phyloP scores from a whole-genome alignment of 2,888 invertebrate species.

The Eubasilissa splendida region DNA sequence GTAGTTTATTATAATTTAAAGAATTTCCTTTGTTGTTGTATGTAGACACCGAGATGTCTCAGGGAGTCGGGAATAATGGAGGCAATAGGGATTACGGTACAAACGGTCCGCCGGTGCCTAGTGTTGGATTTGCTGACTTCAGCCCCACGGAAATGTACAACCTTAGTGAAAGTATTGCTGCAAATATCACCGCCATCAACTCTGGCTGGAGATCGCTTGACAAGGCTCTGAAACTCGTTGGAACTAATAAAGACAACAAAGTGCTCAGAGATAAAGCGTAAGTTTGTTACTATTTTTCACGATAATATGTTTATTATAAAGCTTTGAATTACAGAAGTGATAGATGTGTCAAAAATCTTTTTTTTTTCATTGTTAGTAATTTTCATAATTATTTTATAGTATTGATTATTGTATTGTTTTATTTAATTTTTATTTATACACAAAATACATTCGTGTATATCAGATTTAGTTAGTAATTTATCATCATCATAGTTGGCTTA shows the following conservation, averaged over 20 bases:
- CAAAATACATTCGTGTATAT: no score
- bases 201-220: conserved; percentile 81
- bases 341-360: no score
- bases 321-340: no score
- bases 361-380: no score
- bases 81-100: conserved; percentile 55
- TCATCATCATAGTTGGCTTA: no score
- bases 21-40: conserved; percentile 47
- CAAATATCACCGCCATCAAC: conserved; percentile 85
- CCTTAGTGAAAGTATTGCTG: conserved; percentile 85
- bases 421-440: no score
- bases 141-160: conserved; percentile 84
- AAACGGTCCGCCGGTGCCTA: conserved; percentile 72
- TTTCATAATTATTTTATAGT: no score
- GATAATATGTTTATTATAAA: no score
- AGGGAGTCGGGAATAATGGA: conserved; percentile 45
- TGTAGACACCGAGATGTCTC: conserved; percentile 51
- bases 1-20: conserved; percentile 6
- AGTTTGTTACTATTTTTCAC: conserved; percentile 60
- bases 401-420: no score
- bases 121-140: conserved; percentile 80
- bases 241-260: conserved; percentile 82
- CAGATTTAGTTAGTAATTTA: no score
- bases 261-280: conserved; percentile 78
- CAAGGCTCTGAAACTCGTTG: conserved; percentile 82